A percentile compares a stretch with the other conserved stretches of the same genome.
Evolutionary conservation across 2,113 vertebrate genomes (phyloP).

Genomic region (Xiphophorus hellerii): DNA sequence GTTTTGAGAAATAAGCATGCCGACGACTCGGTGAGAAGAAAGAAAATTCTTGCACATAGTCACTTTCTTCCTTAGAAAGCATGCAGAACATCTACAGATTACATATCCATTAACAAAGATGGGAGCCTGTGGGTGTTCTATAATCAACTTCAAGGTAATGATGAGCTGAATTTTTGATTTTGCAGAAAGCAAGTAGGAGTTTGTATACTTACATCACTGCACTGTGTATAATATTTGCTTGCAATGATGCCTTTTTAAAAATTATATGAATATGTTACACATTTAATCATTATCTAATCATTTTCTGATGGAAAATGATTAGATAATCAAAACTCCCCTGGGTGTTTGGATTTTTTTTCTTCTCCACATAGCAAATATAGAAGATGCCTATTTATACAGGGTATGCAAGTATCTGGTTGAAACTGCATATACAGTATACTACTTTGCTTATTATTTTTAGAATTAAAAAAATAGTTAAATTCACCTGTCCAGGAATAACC

Average conservation of each 20-base stretch:
- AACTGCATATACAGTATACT: too few relatives aligned
- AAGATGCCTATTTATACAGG: too few relatives aligned
- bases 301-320: not conserved
- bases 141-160: too few relatives aligned
- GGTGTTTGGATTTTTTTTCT: too few relatives aligned
- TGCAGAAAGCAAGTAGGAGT: not conserved
- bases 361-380: too few relatives aligned
- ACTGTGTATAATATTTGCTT: too few relatives aligned
- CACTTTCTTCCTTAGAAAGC: not conserved
- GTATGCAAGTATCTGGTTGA: too few relatives aligned
- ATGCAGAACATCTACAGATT: conserved; percentile 1
- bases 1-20: not conserved
- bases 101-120: not conserved
- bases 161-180: not conserved
- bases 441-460: not conserved
- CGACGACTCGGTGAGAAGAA: not conserved
- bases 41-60: conserved; percentile 22
- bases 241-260: too few relatives aligned
- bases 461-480: conserved; percentile 12
- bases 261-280: too few relatives aligned
- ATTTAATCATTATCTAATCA: too few relatives aligned
- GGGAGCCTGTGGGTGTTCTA: too few relatives aligned
- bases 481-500: conserved; percentile 86
- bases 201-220: not conserved
- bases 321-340: not conserved